Conservation (phyloP, 2,113 vertebrate genomes). For the Oncorhynchus gorbuscha region DNA sequence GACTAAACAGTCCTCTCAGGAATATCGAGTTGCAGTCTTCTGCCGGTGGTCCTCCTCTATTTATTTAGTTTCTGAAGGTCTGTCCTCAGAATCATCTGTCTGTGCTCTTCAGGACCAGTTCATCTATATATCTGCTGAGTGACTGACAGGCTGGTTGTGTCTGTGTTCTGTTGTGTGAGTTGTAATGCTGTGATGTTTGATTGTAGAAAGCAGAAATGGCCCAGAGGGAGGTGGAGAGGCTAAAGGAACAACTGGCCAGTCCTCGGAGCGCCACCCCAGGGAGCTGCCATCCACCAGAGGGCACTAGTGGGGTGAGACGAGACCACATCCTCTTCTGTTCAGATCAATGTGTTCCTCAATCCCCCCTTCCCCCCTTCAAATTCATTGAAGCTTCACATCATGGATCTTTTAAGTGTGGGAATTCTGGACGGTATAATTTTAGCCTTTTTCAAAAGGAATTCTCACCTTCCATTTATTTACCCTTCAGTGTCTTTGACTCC, state of each 20-base stretch:
- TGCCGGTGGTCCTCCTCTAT: neutral
- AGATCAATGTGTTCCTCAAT: too few species aligned
- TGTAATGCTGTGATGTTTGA: slow-evolving; percentile 37
- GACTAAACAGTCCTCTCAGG: slow-evolving; percentile 69
- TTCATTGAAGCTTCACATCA: neutral
- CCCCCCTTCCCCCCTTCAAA: too few species aligned
- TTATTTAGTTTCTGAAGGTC: neutral
- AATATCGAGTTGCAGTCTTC: slow-evolving; percentile 50
- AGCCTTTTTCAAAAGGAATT: neutral
- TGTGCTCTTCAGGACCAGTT: slow-evolving; percentile 37
- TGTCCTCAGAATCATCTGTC: slow-evolving; percentile 39
- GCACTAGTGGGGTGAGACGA: slow-evolving; percentile 77
- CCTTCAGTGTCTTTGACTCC: neutral
- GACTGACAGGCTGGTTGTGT: slow-evolving; percentile 28
- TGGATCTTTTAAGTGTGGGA: neutral
- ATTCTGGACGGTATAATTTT: neutral
- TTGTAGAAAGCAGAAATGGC: slow-evolving; percentile 86
- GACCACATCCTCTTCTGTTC: neutral
- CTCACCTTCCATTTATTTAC: neutral
- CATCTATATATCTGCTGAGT: slow-evolving; percentile 34
- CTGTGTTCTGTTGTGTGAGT: slow-evolving; percentile 17
- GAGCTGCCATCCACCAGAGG: slow-evolving; percentile 78
- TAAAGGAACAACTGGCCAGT: slow-evolving; percentile 85
- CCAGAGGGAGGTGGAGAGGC: slow-evolving; percentile 89
- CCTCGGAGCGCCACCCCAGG: slow-evolving; percentile 76